phyloP scores from a whole-genome alignment of 2,888 invertebrate genomes.

The Steinernema scapterisci region DNA sequence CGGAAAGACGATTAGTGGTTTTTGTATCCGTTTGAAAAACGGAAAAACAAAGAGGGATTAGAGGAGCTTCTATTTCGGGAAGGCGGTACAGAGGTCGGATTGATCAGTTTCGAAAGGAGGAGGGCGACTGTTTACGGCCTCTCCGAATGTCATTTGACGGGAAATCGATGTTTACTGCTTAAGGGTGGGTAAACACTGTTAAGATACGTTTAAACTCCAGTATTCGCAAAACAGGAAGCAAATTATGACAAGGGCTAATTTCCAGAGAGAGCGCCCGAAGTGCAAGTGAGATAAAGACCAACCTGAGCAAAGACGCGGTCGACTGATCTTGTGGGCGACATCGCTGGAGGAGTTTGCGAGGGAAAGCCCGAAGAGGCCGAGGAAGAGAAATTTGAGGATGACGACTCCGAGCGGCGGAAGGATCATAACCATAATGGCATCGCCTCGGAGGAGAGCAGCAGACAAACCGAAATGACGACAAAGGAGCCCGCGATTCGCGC shows the following conservation, averaged over 20 bases:
- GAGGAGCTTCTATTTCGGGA: not conserved
- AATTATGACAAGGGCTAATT: not conserved
- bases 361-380: not conserved
- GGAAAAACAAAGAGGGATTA: not conserved
- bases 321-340: not conserved
- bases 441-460: not conserved
- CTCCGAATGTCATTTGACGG: not conserved
- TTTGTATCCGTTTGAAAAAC: not conserved
- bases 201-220: not conserved
- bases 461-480: too few species aligned
- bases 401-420: not conserved
- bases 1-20: not conserved
- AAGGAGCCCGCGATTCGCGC: not conserved
- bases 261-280: too few species aligned
- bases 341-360: not conserved
- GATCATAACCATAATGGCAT: slow-evolving; percentile 16
- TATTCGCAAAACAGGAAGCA: not conserved
- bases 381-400: not conserved
- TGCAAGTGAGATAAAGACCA: not conserved
- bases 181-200: not conserved
- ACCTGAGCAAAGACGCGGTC: not conserved
- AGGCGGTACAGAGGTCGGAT: too few species aligned
- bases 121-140: not conserved
- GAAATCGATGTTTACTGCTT: not conserved
- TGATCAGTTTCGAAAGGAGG: too few species aligned